Conservation (phyloP, 2,888 invertebrate genomes). For the Epinotia ramella region DNA sequence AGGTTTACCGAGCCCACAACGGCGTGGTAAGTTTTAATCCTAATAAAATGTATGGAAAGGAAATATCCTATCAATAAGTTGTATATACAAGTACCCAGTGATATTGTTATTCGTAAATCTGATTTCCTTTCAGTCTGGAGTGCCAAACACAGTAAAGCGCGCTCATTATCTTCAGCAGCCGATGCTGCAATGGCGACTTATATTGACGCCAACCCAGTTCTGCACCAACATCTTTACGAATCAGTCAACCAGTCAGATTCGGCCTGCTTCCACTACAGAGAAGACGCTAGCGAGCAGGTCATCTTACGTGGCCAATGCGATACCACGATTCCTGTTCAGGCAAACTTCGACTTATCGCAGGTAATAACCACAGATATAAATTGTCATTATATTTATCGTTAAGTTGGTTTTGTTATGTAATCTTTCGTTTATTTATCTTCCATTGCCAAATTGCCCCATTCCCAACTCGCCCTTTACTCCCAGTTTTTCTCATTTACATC, state of each 20-base stretch:
- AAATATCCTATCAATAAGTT: neutral
- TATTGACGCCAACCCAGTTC: constrained; percentile 58
- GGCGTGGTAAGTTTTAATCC: constrained; percentile 59
- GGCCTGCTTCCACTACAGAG: constrained; percentile 77
- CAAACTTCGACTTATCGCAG: constrained; percentile 58
- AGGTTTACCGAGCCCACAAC: constrained; percentile 55
- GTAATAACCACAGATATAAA: constrained; percentile 53
- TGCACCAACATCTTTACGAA: constrained; percentile 62
- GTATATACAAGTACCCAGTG: neutral
- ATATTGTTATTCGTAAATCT: neutral
- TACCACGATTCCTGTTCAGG: constrained; percentile 60
- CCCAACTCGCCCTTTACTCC: neutral
- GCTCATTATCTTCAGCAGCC: constrained; percentile 55
- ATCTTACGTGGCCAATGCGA: constrained; percentile 75
- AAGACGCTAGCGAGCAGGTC: constrained; percentile 56
- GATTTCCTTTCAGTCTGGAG: constrained; percentile 70
- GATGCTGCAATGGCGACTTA: constrained; percentile 56
- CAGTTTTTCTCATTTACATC: neutral
- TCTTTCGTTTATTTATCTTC: no score
- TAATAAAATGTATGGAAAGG: neutral
- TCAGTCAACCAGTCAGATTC: constrained; percentile 61
- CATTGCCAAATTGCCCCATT: neutral
- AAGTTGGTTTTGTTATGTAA: neutral
- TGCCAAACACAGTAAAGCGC: constrained; percentile 69
- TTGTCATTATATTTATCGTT: neutral